These are phyloP conservation scores for Drosophila ohnishii DNA, from an alignment of 1,140 invertebrate genomes.

Conservation along the genomic window DNA sequence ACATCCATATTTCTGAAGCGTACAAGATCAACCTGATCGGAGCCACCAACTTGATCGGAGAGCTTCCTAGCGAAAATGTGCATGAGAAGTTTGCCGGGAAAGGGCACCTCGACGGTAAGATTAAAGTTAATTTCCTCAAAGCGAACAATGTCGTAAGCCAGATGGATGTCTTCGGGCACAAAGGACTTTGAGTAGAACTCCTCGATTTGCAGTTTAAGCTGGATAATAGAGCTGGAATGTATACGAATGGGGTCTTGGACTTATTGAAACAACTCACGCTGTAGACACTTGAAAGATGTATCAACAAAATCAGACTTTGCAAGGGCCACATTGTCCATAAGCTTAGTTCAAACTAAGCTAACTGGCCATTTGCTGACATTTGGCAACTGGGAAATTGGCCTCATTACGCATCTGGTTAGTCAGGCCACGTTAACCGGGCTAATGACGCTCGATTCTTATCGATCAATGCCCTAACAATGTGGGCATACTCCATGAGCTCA, in stretches of 20 bases:
- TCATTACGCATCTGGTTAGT: conserved; percentile 44
- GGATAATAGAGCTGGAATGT: too few species aligned
- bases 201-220: conserved; percentile 53
- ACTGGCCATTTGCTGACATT: conserved; percentile 13
- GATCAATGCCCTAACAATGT: conserved; percentile 10
- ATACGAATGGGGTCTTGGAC: not conserved
- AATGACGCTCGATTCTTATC: conserved; percentile 54
- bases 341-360: not conserved
- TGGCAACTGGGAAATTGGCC: conserved; percentile 31
- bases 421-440: conserved; percentile 58
- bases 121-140: conserved; percentile 51
- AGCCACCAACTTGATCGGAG: conserved; percentile 41
- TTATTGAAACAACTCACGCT: conserved; percentile 44
- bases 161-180: conserved; percentile 56
- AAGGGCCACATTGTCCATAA: conserved; percentile 22
- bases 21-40: conserved; percentile 36
- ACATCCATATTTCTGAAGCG: conserved; percentile 60
- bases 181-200: conserved; percentile 60
- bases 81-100: conserved; percentile 65
- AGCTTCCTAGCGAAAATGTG: conserved; percentile 59
- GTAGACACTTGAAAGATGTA: not conserved
- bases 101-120: conserved; percentile 48
- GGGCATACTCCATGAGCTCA: conserved; percentile 6
- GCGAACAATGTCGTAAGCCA: conserved; percentile 32
- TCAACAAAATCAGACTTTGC: conserved; percentile 5